These are phyloP conservation scores for Perca schrenkii DNA, from an alignment of 2,113 vertebrate genomes.

Conservation along the genomic window DNA sequence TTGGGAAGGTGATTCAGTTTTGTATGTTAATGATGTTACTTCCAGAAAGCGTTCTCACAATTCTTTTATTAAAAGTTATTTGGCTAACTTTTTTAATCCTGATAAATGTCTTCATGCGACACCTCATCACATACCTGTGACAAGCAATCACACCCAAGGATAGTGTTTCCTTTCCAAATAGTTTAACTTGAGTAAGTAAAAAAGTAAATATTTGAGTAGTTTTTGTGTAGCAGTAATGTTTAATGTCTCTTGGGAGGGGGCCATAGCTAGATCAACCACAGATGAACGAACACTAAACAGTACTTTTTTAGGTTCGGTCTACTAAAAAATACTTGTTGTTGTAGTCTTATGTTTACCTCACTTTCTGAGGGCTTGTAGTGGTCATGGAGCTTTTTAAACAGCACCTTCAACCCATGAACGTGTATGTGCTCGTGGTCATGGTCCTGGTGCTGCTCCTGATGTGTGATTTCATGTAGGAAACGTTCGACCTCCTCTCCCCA, in stretches of 20 bases:
- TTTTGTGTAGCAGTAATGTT: background rate
- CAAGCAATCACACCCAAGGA: background rate
- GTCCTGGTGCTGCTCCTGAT: background rate
- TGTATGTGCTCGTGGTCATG: constrained; percentile 19
- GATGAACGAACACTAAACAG: background rate
- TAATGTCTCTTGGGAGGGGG: background rate
- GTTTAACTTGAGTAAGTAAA: background rate
- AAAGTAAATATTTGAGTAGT: background rate
- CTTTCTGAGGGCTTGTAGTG: constrained; percentile 67
- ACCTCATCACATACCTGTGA: background rate
- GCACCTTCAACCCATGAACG: constrained; percentile 36
- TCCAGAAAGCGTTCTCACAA: background rate
- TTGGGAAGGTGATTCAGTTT: background rate
- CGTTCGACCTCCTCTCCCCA: constrained; percentile 71
- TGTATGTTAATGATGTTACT: background rate
- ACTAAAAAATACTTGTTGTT: background rate
- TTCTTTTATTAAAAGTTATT: background rate
- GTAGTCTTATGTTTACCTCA: constrained; percentile 61
- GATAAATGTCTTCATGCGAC: background rate
- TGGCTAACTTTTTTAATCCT: background rate
- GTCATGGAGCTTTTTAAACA: constrained; percentile 63
- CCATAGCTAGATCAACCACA: background rate
- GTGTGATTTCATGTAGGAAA: constrained; percentile 68
- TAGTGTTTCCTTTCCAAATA: background rate
- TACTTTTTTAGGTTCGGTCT: background rate